Percentiles rank a stretch among this genome's conserved stretches.
These are phyloP conservation scores for Tipula vernalis DNA, from an alignment of 2,888 invertebrate species.

Conservation along the genomic window DNA sequence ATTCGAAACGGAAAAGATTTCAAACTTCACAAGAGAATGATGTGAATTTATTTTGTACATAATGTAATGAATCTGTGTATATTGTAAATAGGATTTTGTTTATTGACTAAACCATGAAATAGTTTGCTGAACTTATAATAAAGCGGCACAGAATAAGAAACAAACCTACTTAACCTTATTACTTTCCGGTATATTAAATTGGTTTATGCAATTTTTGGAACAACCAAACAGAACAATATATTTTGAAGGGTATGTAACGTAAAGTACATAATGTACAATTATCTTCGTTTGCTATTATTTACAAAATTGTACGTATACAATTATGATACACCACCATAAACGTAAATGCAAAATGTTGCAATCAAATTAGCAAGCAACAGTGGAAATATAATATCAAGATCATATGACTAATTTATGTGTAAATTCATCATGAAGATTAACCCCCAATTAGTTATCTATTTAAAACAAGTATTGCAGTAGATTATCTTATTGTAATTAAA, in stretches of 20 bases:
- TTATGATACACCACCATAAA: neutral
- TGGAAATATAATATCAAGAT: neutral
- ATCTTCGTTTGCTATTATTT: neutral
- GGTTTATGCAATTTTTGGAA: neutral
- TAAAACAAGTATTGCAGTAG: neutral
- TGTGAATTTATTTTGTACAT: neutral
- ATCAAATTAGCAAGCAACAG: neutral
- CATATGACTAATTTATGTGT: neutral
- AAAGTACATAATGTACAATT: neutral
- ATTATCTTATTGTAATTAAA: neutral
- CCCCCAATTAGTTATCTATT: neutral
- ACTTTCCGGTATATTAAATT: neutral
- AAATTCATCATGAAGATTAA: neutral
- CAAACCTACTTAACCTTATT: neutral
- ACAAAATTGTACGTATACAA: neutral
- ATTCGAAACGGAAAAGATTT: neutral
- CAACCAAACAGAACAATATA: neutral
- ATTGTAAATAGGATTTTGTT: neutral
- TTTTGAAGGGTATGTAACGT: neutral
- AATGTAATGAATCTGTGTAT: neutral
- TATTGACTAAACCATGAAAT: neutral
- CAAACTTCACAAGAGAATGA: neutral
- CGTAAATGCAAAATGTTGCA: neutral
- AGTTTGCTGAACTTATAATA: neutral
- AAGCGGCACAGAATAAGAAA: neutral